Base-by-base conservation (phyloP, 2,797 vertebrate genomes). In the Lepus townsendii region DNA sequence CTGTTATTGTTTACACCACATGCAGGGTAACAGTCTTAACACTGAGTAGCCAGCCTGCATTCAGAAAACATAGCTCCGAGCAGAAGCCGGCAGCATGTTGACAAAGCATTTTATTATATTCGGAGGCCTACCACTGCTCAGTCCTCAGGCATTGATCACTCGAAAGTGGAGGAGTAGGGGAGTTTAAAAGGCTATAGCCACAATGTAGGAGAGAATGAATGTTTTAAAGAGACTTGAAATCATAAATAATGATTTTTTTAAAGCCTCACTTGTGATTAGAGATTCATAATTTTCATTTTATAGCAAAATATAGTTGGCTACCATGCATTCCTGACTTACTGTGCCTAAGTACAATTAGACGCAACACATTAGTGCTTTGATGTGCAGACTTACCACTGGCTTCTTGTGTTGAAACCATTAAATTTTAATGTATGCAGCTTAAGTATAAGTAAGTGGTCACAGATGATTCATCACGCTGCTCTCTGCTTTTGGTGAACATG, bases 191-290 rank as follows among this genome's bases (percentile, higher is more conserved):
- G 95, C 97, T 97, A 78, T 91, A 97, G 96, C 96, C 97, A 82
- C 96, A 97, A 88, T 90, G 78, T 96, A 95, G 97, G 27, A 82
- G 96, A 89, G 97, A 96, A 98, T 97, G 75, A 98, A 98, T 98
- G 98, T 98, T 98, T 98, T 97, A 98, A 96, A 97, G 82, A 97
- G 91, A 96, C 96, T 57, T 97, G 98, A 98, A 98, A 89, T 96
- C 96, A 98, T 98, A 96, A 97, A 98, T 98, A 98, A 98, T 98
- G 96, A 96, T 98, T 98, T 97, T 50, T 57, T 97, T 50, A 93
- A 97, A 96, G 96, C 96, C 96, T 92, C 35, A 0, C 88, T 93
- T 97, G 96, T 97, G 96, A 97, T 96, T 76, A 98, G 97, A 95
- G 97, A 97, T 98, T 98, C 97, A 90, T 97, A 97, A 96, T 97